Percentiles rank a stretch among this genome's conserved stretches.
These are phyloP conservation scores for Sphaerodactylus townsendi DNA, from an alignment of 2,113 vertebrate genomes.

Conservation along the genomic window DNA sequence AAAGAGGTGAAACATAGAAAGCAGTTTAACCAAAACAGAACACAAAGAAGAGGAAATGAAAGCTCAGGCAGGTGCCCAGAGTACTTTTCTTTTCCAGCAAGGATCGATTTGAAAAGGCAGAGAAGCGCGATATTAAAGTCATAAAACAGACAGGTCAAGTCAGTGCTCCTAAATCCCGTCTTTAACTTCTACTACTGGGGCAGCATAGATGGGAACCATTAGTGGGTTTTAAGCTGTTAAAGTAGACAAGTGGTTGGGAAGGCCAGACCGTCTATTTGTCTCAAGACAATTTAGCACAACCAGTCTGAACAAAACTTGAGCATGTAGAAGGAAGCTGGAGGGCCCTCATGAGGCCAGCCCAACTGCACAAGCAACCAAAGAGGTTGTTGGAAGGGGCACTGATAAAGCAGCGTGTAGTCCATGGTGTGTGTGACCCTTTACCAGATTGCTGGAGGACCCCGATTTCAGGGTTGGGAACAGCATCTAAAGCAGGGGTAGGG, in stretches of 20 bases:
- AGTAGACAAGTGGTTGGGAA: neutral
- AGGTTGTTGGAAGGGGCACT: neutral
- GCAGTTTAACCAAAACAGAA: neutral
- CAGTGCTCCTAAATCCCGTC: neutral
- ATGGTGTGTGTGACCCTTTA: too few species aligned
- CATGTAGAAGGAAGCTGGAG: neutral
- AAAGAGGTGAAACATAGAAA: neutral
- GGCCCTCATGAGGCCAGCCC: neutral
- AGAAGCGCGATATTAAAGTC: neutral
- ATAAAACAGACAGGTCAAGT: neutral
- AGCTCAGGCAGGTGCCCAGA: neutral
- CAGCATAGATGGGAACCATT: neutral
- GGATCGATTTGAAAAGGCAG: neutral
- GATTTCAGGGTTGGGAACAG: too few species aligned
- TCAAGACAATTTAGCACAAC: neutral
- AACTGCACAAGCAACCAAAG: neutral
- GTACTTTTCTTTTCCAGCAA: neutral
- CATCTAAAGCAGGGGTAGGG: too few species aligned
- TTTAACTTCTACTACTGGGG: neutral
- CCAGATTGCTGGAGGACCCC: too few species aligned
- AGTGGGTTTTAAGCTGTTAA: neutral
- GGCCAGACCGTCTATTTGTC: neutral
- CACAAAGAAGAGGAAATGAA: neutral
- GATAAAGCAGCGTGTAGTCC: neutral
- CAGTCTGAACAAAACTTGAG: neutral